Conservation (phyloP, 2,113 vertebrate genomes). For the Glareola pratincola region DNA sequence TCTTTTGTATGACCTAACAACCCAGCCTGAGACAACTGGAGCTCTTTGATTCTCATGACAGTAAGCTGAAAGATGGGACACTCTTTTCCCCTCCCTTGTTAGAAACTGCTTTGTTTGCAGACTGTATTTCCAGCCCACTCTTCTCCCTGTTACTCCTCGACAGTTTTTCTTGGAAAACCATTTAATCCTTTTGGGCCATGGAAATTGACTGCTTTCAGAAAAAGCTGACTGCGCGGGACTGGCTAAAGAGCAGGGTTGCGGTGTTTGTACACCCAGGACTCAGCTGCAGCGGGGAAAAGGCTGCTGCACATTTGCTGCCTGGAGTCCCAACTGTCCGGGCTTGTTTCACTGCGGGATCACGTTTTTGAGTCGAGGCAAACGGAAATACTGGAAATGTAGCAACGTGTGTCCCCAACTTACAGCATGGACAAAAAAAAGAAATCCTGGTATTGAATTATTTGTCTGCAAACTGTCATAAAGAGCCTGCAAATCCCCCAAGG, state of each 20-base stretch:
- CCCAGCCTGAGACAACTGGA: fast-evolving
- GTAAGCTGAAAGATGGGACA: neutral
- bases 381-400: neutral
- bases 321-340: neutral
- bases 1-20: neutral
- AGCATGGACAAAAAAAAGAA: neutral
- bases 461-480: neutral
- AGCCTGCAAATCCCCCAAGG: neutral
- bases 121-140: neutral
- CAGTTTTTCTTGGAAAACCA: conserved; percentile 53
- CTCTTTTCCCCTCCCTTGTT: neutral
- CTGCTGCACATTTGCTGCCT: neutral
- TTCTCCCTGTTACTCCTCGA: conserved; percentile 8
- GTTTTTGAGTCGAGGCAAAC: neutral
- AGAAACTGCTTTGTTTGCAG: neutral
- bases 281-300: neutral
- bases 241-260: neutral
- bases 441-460: neutral
- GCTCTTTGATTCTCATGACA: neutral
- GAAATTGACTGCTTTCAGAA: conserved; percentile 9
- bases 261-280: neutral
- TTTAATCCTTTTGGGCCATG: conserved; percentile 15
- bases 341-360: neutral
- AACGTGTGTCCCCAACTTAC: neutral
- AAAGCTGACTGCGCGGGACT: neutral